These are phyloP conservation scores for Fabriciana adippe DNA, from an alignment of 2,888 invertebrate genomes.

Conservation along the genomic window DNA sequence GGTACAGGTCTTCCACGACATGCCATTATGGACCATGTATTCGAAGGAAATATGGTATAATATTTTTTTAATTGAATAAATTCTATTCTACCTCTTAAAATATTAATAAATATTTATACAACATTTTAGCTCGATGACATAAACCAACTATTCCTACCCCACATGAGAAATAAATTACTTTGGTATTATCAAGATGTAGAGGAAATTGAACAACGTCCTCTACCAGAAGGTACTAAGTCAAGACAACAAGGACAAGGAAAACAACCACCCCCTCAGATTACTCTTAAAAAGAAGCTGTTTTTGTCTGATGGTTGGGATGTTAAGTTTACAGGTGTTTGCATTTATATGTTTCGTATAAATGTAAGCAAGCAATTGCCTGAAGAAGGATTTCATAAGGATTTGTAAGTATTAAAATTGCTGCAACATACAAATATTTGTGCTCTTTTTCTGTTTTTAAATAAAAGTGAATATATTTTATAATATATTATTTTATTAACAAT, in stretches of 20 bases:
- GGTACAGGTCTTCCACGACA: conserved; percentile 90
- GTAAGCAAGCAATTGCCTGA: conserved; percentile 93
- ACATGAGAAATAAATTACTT: conserved; percentile 91
- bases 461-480: too few species aligned
- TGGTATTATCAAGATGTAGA: conserved; percentile 95
- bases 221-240: conserved; percentile 69
- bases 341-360: conserved; percentile 93
- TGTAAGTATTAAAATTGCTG: conserved; percentile 58
- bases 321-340: conserved; percentile 90
- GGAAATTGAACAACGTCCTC: conserved; percentile 84
- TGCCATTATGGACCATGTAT: conserved; percentile 95
- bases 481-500: conserved; percentile 5
- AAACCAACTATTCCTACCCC: conserved; percentile 92
- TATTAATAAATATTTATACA: conserved; percentile 22
- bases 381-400: conserved; percentile 95
- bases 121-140: conserved; percentile 88
- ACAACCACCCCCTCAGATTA: conserved; percentile 68
- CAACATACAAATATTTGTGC: not conserved
- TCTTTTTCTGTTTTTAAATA: not conserved
- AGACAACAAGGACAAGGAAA: conserved; percentile 75
- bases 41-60: conserved; percentile 89
- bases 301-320: conserved; percentile 93
- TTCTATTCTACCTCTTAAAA: not conserved
- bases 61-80: not conserved
- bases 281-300: conserved; percentile 89